Base-by-base conservation (phyloP, 2,888 invertebrate genomes). In the Melinopterus prodromus region DNA sequence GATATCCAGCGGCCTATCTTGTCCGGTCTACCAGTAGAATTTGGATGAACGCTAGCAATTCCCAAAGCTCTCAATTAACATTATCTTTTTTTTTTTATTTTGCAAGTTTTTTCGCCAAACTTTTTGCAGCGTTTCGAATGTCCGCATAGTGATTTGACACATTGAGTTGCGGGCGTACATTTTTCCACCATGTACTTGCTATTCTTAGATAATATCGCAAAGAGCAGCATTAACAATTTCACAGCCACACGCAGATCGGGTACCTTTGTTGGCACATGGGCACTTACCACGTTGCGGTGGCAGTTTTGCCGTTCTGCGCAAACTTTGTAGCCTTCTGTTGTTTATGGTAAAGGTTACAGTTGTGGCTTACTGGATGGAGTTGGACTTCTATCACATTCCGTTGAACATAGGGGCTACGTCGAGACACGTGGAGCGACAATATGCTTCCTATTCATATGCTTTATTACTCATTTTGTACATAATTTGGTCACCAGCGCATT, bases 321-420 rank as follows among this genome's bases (percentile, higher is more conserved):
- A 53, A 53, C 53, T 53, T 53, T 53, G 53, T 53, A 53, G 53
- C 53, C 53, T 71, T 71, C 26, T 71, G 71, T 71, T 71, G 71
- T 71, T 71, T 3, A n/a, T 35, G 37, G 14, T 14, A 38, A 36
- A 38, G 38, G 76, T n/a, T 38, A 16, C 12, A 37, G n/a, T 26
- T 26, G 26, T 26, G 26, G 26, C 26, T 26, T 26, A 26, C 26
- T 26, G 26, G 26, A 26, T 26, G 26, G 26, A 26, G 26, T 26
- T 26, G 2, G 26, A 26, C 2, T 26, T 26, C 26, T 26, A 26
- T 26, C 1, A 26, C 26, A 26, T 26, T 26, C 26, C 26, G 26
- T 26, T 26, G 26, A 26, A 26, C 26, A 26, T 26, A 26, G 3
- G 26, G 2, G 26, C 26, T 26, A 26, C 26, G 2, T 26, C 26